Base-by-base conservation (phyloP, 1,140 invertebrate species). In the Drosophila repleta region DNA sequence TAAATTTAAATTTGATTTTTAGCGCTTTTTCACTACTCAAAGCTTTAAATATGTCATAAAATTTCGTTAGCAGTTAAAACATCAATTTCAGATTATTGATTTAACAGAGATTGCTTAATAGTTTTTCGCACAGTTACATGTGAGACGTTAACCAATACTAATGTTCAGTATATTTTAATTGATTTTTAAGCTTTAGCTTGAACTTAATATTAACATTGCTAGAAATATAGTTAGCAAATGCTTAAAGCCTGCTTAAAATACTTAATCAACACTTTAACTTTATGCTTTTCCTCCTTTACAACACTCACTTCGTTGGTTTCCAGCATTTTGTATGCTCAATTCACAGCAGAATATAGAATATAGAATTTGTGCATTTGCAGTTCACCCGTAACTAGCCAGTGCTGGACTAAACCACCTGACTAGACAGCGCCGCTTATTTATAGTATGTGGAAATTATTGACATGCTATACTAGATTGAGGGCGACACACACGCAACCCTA, bases 241-340 rank as follows among this genome's bases (percentile, higher is more conserved):
- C 7, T 1, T 8, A 8, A 29, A 8, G n/a, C n/a, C n/a, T n/a
- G n/a, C n/a, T n/a, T n/a, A n/a, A 8, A 29, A 8, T 8, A 29
- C 7, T 41, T 60, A 15, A 20, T 13, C 24, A 52, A 53, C 26
- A 64, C 7, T 53, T 7, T n/a, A n/a, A n/a, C 10, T 17, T 6
- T 3, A 29, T 0, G 29, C 29, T 4, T 26, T 5, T 5, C 0
- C 24, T 26, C 13, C 10, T 45, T 20, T 24, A 5, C 37, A 21
- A 43, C 51, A 87, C 82, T 87, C 39, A 85, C 82, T 35, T 85
- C 82, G 15, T 63, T 88, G 6, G 82, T 78, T 69, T 87, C 82
- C 39, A 85, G 21, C 82, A 85, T 85, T 52, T 61, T 64, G 8
- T 8, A 17, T 43, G 20, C 13, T 21, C 8, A 24, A 21, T 20